Percentiles rank a stretch among this genome's conserved stretches.
Conservation (phyloP, 1,140 invertebrate genomes). For the Trigoniulus corallinus region DNA sequence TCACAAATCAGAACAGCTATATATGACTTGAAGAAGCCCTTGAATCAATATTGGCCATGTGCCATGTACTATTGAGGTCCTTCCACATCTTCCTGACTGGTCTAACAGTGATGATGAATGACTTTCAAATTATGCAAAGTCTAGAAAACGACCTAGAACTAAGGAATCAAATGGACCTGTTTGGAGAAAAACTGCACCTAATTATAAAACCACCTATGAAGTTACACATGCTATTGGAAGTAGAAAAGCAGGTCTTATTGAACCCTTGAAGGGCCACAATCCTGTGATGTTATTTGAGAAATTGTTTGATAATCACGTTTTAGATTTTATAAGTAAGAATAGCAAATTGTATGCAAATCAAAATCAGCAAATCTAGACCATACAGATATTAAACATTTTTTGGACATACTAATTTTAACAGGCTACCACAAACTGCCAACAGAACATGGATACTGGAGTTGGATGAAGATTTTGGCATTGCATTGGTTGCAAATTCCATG, state of each 20-base stretch:
- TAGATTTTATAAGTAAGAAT: not conserved
- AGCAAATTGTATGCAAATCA: conserved; percentile 1
- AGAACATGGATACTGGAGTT: conserved; percentile 1
- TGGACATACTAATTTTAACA: conserved; percentile 1
- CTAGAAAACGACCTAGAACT: not conserved
- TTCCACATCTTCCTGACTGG: not conserved
- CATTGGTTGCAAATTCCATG: conserved; percentile 13
- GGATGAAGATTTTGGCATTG: conserved; percentile 12
- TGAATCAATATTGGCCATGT: not conserved
- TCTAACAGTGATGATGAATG: not conserved
- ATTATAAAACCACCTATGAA: not conserved
- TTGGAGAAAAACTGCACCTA: not conserved
- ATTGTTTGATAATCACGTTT: conserved; percentile 3
- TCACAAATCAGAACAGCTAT: not conserved
- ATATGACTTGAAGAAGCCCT: not conserved
- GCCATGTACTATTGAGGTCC: not conserved
- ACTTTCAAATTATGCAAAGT: not conserved
- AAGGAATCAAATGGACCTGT: not conserved
- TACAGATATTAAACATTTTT: conserved; percentile 1
- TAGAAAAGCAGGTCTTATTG: not conserved
- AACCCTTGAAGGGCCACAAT: not conserved
- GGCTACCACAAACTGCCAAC: conserved; percentile 1
- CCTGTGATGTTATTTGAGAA: conserved; percentile 2
- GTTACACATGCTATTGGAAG: not conserved
- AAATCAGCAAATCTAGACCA: not conserved